phyloP scores from a whole-genome alignment of 64 coral and sea anemone genomes.

The Orbicella faveolata region DNA sequence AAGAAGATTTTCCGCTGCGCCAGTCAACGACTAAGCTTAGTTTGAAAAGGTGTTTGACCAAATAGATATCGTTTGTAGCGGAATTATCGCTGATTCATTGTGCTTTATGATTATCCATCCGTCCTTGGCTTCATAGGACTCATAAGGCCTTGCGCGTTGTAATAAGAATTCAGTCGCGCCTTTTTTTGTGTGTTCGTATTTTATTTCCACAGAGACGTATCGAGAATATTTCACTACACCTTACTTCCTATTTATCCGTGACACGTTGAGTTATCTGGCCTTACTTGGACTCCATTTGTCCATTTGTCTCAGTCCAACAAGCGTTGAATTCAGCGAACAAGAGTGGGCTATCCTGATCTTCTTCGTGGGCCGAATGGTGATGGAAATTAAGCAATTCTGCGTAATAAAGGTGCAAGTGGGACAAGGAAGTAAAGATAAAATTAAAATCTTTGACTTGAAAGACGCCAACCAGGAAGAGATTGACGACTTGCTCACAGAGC shows the following conservation, averaged over 20 bases:
- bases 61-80: too few species aligned
- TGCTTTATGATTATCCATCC: too few species aligned
- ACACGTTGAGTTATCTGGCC: too few species aligned
- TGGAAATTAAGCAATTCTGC: neutral
- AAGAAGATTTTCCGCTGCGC: too few species aligned
- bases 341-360: constrained; percentile 20
- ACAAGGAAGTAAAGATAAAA: neutral
- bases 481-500: too few species aligned
- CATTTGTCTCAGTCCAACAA: constrained; percentile 7
- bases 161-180: too few species aligned
- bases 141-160: too few species aligned
- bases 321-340: neutral
- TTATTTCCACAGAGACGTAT: constrained; percentile 1
- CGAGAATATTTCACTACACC: constrained; percentile 27
- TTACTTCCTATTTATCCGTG: constrained; percentile 34
- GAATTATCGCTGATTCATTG: too few species aligned
- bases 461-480: neutral
- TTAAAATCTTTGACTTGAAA: neutral
- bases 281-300: constrained; percentile 1
- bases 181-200: too few species aligned
- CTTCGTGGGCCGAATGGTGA: neutral
- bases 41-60: too few species aligned
- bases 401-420: neutral
- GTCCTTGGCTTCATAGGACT: too few species aligned
- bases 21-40: too few species aligned